Percentiles rank a stretch among this genome's conserved stretches.
These are phyloP conservation scores for Chymomyza amoena DNA, from an alignment of 2,888 invertebrate genomes.

Conservation along the genomic window DNA sequence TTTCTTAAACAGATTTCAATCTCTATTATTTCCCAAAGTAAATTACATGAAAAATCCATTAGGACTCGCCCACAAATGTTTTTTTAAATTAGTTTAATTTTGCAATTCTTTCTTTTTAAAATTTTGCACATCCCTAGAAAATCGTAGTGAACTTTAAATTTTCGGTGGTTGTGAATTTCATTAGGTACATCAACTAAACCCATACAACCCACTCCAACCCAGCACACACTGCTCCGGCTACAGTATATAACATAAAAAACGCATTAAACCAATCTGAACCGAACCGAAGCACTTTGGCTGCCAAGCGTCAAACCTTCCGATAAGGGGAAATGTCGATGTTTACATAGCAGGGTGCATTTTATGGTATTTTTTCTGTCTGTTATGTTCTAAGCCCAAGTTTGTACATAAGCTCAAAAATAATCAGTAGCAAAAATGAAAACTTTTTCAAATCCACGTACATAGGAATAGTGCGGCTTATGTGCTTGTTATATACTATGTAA, in stretches of 20 bases:
- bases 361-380: constrained; percentile 33
- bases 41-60: neutral
- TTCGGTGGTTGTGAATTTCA: constrained; percentile 49
- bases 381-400: constrained; percentile 22
- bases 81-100: constrained; percentile 10
- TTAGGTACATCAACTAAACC: constrained; percentile 29
- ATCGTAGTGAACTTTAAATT: constrained; percentile 29
- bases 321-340: constrained; percentile 62
- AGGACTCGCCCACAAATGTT: neutral
- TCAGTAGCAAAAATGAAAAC: constrained; percentile 13
- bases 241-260: constrained; percentile 67
- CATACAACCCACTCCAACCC: constrained; percentile 20
- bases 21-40: no score
- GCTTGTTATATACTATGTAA: constrained; percentile 7
- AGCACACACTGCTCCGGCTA: constrained; percentile 33
- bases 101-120: constrained; percentile 14
- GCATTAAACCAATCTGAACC: constrained; percentile 54
- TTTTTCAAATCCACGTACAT: constrained; percentile 29
- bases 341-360: constrained; percentile 66
- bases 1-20: no score
- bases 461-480: constrained; percentile 12
- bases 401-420: neutral
- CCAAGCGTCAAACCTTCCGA: constrained; percentile 51
- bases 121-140: constrained; percentile 7
- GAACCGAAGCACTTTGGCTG: constrained; percentile 56